phyloP scores from a whole-genome alignment of 1,140 invertebrate species.

The Panagrolaimus sp. region DNA sequence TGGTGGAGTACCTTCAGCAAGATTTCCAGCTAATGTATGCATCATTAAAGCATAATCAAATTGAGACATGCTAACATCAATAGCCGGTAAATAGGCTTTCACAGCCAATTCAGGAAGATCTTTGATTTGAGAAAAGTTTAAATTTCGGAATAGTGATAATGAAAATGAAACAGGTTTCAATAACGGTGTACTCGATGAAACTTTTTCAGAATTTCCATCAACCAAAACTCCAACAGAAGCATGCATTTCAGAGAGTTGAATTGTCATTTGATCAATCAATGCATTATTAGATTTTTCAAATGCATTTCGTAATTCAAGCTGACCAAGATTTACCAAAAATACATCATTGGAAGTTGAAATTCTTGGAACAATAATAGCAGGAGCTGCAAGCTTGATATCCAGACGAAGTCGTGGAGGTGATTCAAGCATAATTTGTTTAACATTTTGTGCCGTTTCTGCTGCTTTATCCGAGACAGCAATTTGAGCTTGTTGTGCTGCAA shows the following conservation, averaged over 20 bases:
- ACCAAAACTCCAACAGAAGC: slow-evolving; percentile 3
- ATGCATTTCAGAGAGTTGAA: slow-evolving; percentile 36
- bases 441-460: slow-evolving; percentile 72
- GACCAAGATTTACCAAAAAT: slow-evolving; percentile 76
- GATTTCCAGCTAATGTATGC: slow-evolving; percentile 73
- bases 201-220: background rate
- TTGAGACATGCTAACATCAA: slow-evolving; percentile 71
- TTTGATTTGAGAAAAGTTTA: slow-evolving; percentile 74
- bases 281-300: slow-evolving; percentile 29
- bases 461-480: slow-evolving; percentile 16
- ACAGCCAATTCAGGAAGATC: slow-evolving; percentile 76
- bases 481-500: slow-evolving; percentile 68
- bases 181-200: slow-evolving; percentile 64
- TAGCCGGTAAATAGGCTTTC: slow-evolving; percentile 70
- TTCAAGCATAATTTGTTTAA: slow-evolving; percentile 75
- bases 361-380: slow-evolving; percentile 78
- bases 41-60: slow-evolving; percentile 75
- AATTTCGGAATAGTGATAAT: slow-evolving; percentile 72
- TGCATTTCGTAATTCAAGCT: slow-evolving; percentile 56
- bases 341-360: slow-evolving; percentile 71
- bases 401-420: slow-evolving; percentile 73
- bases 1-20: slow-evolving; percentile 65
- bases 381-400: slow-evolving; percentile 75
- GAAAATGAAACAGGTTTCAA: slow-evolving; percentile 77
- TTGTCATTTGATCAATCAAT: slow-evolving; percentile 45